A percentile compares a stretch with the other conserved stretches of the same genome.
Conservation (phyloP, 2,888 invertebrate genomes). For the Sisyra terminalis region DNA sequence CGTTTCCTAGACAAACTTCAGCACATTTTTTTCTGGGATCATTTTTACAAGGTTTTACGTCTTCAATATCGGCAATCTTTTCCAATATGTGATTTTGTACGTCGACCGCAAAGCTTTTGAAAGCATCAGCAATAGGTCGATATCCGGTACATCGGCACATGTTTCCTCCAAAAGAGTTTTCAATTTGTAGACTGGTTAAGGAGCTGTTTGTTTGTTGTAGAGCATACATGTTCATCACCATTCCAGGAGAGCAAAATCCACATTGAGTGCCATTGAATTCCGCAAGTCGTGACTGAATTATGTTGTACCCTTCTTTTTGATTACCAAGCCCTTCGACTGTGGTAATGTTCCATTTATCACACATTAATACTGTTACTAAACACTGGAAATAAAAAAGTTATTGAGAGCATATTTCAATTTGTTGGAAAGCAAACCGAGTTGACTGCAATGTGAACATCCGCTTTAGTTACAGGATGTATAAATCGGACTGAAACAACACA, state of each 20-base stretch:
- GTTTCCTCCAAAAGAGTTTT: slow-evolving; percentile 53
- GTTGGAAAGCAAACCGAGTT: slow-evolving; percentile 38
- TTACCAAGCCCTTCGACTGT: slow-evolving; percentile 59
- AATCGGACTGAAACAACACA: slow-evolving; percentile 37
- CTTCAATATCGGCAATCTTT: slow-evolving; percentile 27
- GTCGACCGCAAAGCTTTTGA: slow-evolving; percentile 40
- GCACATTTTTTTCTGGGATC: neutral
- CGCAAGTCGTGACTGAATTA: slow-evolving; percentile 41
- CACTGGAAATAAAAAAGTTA: slow-evolving; percentile 23
- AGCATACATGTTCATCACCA: slow-evolving; percentile 60
- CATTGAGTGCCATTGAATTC: slow-evolving; percentile 48
- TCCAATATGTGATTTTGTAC: slow-evolving; percentile 23
- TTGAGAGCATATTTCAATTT: no score
- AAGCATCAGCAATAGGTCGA: slow-evolving; percentile 43
- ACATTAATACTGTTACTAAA: slow-evolving; percentile 32
- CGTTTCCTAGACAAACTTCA: neutral
- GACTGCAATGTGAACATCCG: slow-evolving; percentile 34
- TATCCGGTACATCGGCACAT: slow-evolving; percentile 59
- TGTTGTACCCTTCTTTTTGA: slow-evolving; percentile 39
- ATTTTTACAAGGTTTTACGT: slow-evolving; percentile 21
- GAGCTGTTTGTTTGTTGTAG: slow-evolving; percentile 23
- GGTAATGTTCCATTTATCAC: slow-evolving; percentile 44
- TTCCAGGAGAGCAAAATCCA: slow-evolving; percentile 56
- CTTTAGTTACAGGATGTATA: slow-evolving; percentile 30
- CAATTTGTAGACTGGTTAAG: slow-evolving; percentile 40